Percentiles rank a stretch among this genome's conserved stretches.
Conservation (phyloP, 2,797 vertebrate species). For the Phataginus tetradactyla region DNA sequence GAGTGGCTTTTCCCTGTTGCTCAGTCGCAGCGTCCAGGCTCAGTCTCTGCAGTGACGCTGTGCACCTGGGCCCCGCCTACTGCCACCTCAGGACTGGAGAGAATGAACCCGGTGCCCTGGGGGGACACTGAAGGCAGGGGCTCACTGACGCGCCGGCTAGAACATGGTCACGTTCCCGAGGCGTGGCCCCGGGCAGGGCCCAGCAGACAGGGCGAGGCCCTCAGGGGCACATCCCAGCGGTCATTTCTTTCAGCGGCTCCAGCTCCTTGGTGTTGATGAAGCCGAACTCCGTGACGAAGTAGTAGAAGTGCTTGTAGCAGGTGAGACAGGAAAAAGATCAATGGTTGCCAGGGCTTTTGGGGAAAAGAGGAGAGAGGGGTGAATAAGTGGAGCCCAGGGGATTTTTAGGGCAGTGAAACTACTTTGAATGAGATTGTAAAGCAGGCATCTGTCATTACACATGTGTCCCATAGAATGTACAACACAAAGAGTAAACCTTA, state of each 20-base stretch:
- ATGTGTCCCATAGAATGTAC: background rate
- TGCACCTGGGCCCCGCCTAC: background rate
- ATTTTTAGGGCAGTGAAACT: background rate
- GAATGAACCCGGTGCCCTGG: background rate
- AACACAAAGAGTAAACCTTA: background rate
- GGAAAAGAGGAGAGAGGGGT: background rate
- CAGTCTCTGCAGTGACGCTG: too few relatives aligned
- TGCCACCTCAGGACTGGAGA: background rate
- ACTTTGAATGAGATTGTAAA: background rate
- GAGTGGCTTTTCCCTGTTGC: too few relatives aligned
- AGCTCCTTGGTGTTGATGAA: constrained; percentile 98
- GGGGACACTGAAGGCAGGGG: background rate
- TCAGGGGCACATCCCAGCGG: constrained; percentile 95
- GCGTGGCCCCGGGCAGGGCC: background rate
- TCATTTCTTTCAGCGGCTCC: constrained; percentile 99
- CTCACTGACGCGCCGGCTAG: background rate
- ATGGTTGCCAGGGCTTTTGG: background rate
- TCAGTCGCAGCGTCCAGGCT: too few relatives aligned
- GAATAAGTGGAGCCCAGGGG: background rate
- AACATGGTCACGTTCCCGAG: background rate
- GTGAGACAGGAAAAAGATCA: constrained; percentile 81
- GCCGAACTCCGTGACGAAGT: constrained; percentile 96
- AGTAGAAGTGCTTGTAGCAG: constrained; percentile 99
- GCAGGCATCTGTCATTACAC: background rate
- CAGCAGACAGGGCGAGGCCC: background rate